Base-by-base conservation (phyloP, 2,113 vertebrate species). In the Ageneiosus marmoratus region DNA sequence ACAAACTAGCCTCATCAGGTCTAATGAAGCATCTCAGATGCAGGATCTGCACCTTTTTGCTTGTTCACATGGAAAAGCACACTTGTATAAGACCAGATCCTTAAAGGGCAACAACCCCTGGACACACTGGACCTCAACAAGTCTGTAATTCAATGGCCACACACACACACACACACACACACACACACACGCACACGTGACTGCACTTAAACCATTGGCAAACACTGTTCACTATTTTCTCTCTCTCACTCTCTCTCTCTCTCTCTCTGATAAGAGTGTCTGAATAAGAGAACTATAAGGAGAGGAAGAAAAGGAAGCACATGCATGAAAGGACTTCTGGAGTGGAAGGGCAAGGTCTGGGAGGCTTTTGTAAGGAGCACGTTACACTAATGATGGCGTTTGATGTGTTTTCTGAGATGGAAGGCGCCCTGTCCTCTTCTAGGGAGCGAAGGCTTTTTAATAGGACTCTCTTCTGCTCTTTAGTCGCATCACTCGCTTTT, bases 341-440 rank as follows among this genome's bases (percentile, higher is more conserved):
- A 84, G 80, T 81, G 82, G 81, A 55, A 80, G 75, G 51, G 81
- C 58, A 60, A 63, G 58, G 80, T 58, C 74, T 78, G 74, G 32
- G 53, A 73, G 74, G 75, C 83, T 80, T 41, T 83, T 88, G 80
- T 84, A 60, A 77, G 85, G 67, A 88, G 74, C 55, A 53, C 73
- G 72, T 63, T 77, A 78, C 62, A 56, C 85, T 90, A 89, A 90
- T 86, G 88, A 85, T 85, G 83, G 55, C 78, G 79, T 89, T 88
- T 89, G 87, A 90, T 89, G 87, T 87, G 73, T 79, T 85, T 85
- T 81, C 82, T 77, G 32, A 63, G 73, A 78, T 58, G 76, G 76
- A 75, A 74, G 84, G 77, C 76, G 78, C 77, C 53, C 74, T 83
- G 80, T 86, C 80, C 79, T 51, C 32, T 72, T 74, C 78, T 70